Conservation (phyloP, 2,797 vertebrate species). For the Sebastes hopkinsi region DNA sequence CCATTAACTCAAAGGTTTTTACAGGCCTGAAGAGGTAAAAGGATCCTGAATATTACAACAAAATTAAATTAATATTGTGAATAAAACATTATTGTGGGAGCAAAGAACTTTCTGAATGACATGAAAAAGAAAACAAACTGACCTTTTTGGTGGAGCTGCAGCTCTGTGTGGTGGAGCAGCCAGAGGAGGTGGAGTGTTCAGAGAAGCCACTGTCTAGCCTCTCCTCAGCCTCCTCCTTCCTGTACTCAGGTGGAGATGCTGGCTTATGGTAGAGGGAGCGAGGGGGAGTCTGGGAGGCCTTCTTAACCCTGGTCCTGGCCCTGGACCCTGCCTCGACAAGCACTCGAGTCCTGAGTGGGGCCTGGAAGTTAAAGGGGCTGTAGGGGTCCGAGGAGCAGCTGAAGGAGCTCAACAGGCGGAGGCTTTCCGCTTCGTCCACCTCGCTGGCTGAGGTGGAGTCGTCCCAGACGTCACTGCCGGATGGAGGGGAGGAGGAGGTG, state of each 20-base stretch:
- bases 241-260: conserved; percentile 42
- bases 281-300: background rate
- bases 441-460: conserved; percentile 78
- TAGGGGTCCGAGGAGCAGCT: conserved; percentile 89
- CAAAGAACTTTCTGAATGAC: background rate
- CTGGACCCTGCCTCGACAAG: background rate
- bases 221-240: conserved; percentile 72
- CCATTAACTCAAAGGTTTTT: background rate
- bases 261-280: background rate
- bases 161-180: background rate
- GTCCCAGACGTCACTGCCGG: conserved; percentile 68
- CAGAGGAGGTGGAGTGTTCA: conserved; percentile 31
- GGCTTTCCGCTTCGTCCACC: conserved; percentile 85
- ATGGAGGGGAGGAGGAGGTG: background rate
- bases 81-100: background rate
- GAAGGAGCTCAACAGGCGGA: conserved; percentile 90
- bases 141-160: conserved; percentile 75
- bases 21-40: no score
- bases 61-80: background rate
- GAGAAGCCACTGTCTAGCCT: conserved; percentile 82
- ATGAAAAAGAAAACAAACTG: conserved; percentile 4
- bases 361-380: conserved; percentile 91
- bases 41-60: no score
- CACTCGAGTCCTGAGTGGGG: conserved; percentile 70
- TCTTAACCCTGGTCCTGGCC: background rate